phyloP scores from a whole-genome alignment of 2,888 invertebrate species.

The Callyntrura sp. region DNA sequence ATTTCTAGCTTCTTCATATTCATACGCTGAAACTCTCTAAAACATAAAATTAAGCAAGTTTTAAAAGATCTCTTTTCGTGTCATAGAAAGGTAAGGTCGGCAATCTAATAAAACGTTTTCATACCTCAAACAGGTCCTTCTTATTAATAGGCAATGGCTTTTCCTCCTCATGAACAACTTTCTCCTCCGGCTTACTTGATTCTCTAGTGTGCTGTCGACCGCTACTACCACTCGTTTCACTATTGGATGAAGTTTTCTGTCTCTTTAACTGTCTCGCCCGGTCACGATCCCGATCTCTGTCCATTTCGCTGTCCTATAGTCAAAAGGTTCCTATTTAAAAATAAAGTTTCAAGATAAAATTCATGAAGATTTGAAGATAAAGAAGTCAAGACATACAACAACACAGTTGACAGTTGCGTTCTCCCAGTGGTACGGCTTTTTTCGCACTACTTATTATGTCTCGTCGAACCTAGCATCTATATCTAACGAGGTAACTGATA shows the following conservation, averaged over 20 bases:
- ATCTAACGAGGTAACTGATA: too few relatives aligned
- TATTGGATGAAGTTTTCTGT: conserved; percentile 50
- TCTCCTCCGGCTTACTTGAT: conserved; percentile 32
- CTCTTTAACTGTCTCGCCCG: conserved; percentile 52
- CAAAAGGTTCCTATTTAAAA: too few relatives aligned
- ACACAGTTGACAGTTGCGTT: too few relatives aligned
- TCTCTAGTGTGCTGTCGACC: conserved; percentile 22
- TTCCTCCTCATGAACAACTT: conserved; percentile 58
- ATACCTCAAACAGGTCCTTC: conserved; percentile 81
- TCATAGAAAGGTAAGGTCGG: not conserved
- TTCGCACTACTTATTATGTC: too few relatives aligned
- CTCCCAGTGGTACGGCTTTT: too few relatives aligned
- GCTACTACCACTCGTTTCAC: conserved; percentile 29
- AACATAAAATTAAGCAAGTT: conserved; percentile 42
- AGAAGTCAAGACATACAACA: too few relatives aligned
- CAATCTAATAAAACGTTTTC: not conserved
- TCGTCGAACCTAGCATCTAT: too few relatives aligned
- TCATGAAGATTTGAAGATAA: too few relatives aligned
- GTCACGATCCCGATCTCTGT: conserved; percentile 56
- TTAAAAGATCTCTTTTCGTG: not conserved
- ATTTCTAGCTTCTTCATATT: conserved; percentile 75
- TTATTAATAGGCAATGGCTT: conserved; percentile 59
- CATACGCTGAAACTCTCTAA: conserved; percentile 76
- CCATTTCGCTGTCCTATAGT: not conserved
- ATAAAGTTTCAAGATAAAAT: too few relatives aligned